These are phyloP conservation scores for Eretmocerus hayati DNA, from an alignment of 2,888 invertebrate species.

Conservation along the genomic window DNA sequence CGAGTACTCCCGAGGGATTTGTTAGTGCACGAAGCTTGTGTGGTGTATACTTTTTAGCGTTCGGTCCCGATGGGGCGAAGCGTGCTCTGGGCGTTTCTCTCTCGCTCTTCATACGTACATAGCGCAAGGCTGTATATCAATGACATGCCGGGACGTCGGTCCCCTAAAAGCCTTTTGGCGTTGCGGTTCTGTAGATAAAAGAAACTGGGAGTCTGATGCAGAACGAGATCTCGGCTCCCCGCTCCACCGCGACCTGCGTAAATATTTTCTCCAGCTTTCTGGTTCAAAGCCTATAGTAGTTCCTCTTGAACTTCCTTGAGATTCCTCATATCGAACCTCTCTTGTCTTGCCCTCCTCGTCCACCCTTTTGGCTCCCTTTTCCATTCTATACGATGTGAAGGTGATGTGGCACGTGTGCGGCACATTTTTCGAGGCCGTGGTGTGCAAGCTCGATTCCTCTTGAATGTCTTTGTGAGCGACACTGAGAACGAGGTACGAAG, in stretches of 20 bases:
- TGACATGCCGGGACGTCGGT: slow-evolving; percentile 31
- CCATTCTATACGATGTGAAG: too few species aligned
- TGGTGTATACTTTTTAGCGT: slow-evolving; percentile 36
- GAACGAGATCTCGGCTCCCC: neutral
- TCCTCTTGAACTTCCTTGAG: too few species aligned
- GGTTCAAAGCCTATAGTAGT: too few species aligned
- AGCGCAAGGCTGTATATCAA: slow-evolving; percentile 35
- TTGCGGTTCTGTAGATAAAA: slow-evolving; percentile 33
- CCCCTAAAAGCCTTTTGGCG: slow-evolving; percentile 38
- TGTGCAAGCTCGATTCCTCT: too few species aligned
- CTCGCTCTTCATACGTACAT: too few species aligned
- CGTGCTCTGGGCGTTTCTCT: slow-evolving; percentile 4
- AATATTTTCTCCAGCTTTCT: slow-evolving; percentile 14
- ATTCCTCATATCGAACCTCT: slow-evolving; percentile 13
- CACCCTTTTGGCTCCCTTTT: neutral
- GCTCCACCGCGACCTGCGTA: slow-evolving; percentile 7
- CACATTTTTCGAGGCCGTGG: too few species aligned
- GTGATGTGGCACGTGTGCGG: neutral
- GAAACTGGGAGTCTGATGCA: slow-evolving; percentile 12
- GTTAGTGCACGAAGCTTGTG: slow-evolving; percentile 31
- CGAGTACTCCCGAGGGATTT: slow-evolving; percentile 34
- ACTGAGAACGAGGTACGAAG: too few species aligned
- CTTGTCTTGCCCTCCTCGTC: neutral
- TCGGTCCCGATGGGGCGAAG: slow-evolving; percentile 29
- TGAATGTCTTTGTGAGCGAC: too few species aligned